These are phyloP conservation scores for Mechanitis mazaeus DNA, from an alignment of 2,888 invertebrate species.

Conservation along the genomic window DNA sequence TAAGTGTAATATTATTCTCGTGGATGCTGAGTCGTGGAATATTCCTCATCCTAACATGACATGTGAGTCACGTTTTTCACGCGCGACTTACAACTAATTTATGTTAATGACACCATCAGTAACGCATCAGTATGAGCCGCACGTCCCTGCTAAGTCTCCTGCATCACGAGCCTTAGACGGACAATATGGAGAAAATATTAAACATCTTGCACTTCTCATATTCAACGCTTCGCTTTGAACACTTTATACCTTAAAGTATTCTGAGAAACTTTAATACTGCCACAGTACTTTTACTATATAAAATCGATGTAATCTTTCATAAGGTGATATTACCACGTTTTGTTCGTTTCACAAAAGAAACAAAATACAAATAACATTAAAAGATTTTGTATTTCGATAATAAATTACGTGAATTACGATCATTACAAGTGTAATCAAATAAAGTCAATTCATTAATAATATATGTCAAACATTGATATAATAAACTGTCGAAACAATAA, in stretches of 20 bases:
- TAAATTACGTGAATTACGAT: background rate
- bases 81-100: constrained; percentile 70
- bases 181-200: constrained; percentile 34
- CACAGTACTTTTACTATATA: constrained; percentile 10
- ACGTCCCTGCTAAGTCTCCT: constrained; percentile 57
- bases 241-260: constrained; percentile 14
- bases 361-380: background rate
- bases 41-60: constrained; percentile 43
- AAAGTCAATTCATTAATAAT: constrained; percentile 27
- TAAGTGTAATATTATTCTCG: constrained; percentile 39
- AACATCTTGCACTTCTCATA: constrained; percentile 31
- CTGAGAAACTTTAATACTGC: constrained; percentile 16
- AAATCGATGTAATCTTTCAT: constrained; percentile 8
- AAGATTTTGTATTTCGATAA: background rate
- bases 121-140: constrained; percentile 57
- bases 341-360: background rate
- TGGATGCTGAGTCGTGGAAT: constrained; percentile 32
- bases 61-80: constrained; percentile 70
- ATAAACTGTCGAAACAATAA: constrained; percentile 30
- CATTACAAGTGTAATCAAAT: constrained; percentile 17
- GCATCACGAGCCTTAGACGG: constrained; percentile 35
- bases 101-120: constrained; percentile 60
- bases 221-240: constrained; percentile 16
- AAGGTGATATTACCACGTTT: background rate
- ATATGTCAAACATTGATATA: constrained; percentile 28